phyloP scores from a whole-genome alignment of 2,797 vertebrate genomes.

The Pagetopsis macropterus region DNA sequence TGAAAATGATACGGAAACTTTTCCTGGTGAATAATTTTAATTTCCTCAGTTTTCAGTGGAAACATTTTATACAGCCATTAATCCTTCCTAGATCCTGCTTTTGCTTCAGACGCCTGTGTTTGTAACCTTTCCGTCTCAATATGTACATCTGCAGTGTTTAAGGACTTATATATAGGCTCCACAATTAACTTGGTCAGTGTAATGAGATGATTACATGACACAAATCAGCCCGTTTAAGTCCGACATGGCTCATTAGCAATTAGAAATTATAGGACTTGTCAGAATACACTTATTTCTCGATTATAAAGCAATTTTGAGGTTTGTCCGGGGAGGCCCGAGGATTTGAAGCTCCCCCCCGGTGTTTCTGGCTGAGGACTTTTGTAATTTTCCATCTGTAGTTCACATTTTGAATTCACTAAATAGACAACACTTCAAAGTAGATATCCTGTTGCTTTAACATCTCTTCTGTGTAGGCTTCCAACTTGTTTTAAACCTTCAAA shows the following conservation, averaged over 20 bases:
- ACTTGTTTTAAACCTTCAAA: background rate
- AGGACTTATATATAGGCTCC: background rate
- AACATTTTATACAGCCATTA: background rate
- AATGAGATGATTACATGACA: constrained; percentile 14
- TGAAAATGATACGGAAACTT: constrained; percentile 35
- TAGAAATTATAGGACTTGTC: background rate
- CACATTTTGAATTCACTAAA: background rate
- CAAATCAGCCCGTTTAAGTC: background rate
- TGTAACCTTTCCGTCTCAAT: background rate
- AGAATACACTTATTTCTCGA: background rate
- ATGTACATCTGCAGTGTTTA: background rate
- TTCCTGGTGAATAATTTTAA: background rate
- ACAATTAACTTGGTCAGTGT: background rate
- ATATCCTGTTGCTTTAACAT: background rate
- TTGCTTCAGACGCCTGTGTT: background rate
- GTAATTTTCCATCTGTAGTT: background rate
- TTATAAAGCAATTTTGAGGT: constrained; percentile 12
- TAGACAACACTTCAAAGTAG: too few relatives aligned
- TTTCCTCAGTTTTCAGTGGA: background rate
- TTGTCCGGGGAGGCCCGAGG: background rate
- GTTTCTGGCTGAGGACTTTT: background rate
- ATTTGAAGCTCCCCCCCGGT: background rate
- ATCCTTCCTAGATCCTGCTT: background rate
- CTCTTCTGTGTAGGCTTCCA: background rate
- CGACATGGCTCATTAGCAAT: constrained; percentile 11